Evolutionary conservation across 2,888 invertebrate species (phyloP).

Genomic region (Camptogramma bilineatum): DNA sequence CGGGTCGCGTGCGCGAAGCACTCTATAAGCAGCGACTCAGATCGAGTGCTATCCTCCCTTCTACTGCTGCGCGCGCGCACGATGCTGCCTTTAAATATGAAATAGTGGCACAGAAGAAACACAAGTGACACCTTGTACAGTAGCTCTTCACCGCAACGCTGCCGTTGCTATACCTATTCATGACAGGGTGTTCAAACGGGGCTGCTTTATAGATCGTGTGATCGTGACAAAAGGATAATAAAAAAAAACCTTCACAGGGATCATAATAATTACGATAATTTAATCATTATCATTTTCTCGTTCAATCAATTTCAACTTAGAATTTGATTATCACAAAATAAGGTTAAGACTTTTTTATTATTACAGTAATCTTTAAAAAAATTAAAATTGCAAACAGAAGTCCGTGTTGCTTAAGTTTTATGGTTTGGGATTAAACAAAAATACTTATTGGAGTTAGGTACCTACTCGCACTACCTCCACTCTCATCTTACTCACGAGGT

Average conservation of each 20-base stretch:
- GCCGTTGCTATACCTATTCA: background rate
- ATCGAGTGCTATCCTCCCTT: slow-evolving; percentile 69
- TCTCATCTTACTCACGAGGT: background rate
- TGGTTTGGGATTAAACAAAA: too few relatives aligned
- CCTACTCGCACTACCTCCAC: background rate
- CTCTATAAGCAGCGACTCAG: slow-evolving; percentile 65
- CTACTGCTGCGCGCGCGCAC: slow-evolving; percentile 72
- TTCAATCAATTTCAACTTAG: background rate
- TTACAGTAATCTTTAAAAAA: too few relatives aligned
- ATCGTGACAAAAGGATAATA: background rate
- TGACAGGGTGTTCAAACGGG: background rate
- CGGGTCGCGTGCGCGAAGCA: slow-evolving; percentile 68
- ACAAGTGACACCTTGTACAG: slow-evolving; percentile 19
- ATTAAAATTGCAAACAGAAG: too few relatives aligned
- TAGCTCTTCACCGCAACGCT: slow-evolving; percentile 9
- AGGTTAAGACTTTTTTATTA: too few relatives aligned
- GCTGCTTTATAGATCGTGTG: background rate
- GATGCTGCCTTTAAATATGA: slow-evolving; percentile 43
- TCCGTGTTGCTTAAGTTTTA: too few relatives aligned
- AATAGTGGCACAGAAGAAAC: slow-evolving; percentile 29
- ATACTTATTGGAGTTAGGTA: too few relatives aligned
- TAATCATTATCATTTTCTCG: background rate
- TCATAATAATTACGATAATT: background rate
- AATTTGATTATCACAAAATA: too few relatives aligned
- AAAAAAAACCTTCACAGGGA: too few relatives aligned